Percentiles rank a stretch among this genome's conserved stretches.
Conservation (phyloP, 2,113 vertebrate genomes). For the Xyliphius kryptos region DNA sequence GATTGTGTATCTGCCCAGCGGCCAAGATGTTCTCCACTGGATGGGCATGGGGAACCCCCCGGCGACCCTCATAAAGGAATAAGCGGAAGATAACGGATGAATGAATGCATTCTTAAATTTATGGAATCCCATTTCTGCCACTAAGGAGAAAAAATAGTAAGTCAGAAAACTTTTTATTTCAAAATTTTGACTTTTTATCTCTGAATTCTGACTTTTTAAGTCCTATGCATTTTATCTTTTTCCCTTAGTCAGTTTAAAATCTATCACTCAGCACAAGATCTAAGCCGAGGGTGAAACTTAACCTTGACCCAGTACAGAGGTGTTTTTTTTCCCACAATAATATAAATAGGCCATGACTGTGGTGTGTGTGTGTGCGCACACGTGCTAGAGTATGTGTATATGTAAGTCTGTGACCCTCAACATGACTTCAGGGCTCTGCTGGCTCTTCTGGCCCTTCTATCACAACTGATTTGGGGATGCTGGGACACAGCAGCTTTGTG, state of each 20-base stretch:
- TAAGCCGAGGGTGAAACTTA: slow-evolving; percentile 36
- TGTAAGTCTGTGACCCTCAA: slow-evolving; percentile 25
- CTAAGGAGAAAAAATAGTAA: too few relatives aligned
- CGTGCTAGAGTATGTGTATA: slow-evolving; percentile 13
- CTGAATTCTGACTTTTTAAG: not conserved
- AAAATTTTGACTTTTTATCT: too few relatives aligned
- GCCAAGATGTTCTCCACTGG: too few relatives aligned
- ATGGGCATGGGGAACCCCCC: too few relatives aligned
- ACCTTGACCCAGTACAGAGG: slow-evolving; percentile 43
- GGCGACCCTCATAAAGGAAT: too few relatives aligned
- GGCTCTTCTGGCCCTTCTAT: slow-evolving; percentile 39
- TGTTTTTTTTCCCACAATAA: slow-evolving; percentile 23
- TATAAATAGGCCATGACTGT: slow-evolving; percentile 30
- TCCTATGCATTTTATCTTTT: slow-evolving; percentile 1
- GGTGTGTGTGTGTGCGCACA: slow-evolving; percentile 21
- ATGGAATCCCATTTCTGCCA: too few relatives aligned
- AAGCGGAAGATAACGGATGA: too few relatives aligned
- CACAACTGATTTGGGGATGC: slow-evolving; percentile 40
- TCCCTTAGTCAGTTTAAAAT: slow-evolving; percentile 32
- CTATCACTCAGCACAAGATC: slow-evolving; percentile 24
- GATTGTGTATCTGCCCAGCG: too few relatives aligned
- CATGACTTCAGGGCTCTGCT: slow-evolving; percentile 33
- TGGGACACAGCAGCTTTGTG: slow-evolving; percentile 3
- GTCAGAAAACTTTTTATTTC: slow-evolving; percentile 1
- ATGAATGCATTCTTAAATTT: too few relatives aligned